Base-by-base conservation (phyloP, 1,140 invertebrate genomes). In the Aphelinus certus region DNA sequence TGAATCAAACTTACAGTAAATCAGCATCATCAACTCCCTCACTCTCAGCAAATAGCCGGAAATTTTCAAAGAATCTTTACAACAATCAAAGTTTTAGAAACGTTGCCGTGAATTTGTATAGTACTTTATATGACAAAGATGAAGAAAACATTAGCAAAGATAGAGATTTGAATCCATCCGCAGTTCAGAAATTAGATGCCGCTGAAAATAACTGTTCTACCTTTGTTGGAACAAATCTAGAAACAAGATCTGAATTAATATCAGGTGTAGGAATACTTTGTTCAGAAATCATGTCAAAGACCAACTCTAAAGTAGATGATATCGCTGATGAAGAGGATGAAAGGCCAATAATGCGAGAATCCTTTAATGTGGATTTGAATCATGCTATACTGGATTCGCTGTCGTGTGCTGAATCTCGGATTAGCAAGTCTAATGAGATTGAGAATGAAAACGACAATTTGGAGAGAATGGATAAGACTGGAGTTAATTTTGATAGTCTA, bases 91-190 rank as follows among this genome's bases (percentile, higher is more conserved):
- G 62, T 65, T 71, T 63, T 5, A 84, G 75, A 55, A 62, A 81
- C 64, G 55, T 83, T 5, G 69, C 75, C 26, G 57, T 79, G 57
- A 83, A 79, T 47, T 78, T 85, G 48, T 56, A 82, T 66, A 73
- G 82, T 58, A 65, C 51, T n/a, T 80, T 77, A 72, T 78, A 80
- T 49, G 78, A 84, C 3, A 42, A 63, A 5, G 78, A 82, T 51
- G 51, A 77, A 55, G 72, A 62, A 0, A 64, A 76, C 46, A 61
- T 77, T 10, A 62, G 6, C 5, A 69, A 62, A 48, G 47, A 76
- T 42, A 68, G 49, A 53, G 1, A 7, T 69, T 65, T 45, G 42
- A 67, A 67, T 51, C 49, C 26, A 49, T 71, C 57, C 3, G 42
- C 42, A 26, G 5, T n/a, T 61, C 63, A 64, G 62, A 51, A 47